Conservation (phyloP, 2,888 invertebrate genomes). For the Adela reaumurella region DNA sequence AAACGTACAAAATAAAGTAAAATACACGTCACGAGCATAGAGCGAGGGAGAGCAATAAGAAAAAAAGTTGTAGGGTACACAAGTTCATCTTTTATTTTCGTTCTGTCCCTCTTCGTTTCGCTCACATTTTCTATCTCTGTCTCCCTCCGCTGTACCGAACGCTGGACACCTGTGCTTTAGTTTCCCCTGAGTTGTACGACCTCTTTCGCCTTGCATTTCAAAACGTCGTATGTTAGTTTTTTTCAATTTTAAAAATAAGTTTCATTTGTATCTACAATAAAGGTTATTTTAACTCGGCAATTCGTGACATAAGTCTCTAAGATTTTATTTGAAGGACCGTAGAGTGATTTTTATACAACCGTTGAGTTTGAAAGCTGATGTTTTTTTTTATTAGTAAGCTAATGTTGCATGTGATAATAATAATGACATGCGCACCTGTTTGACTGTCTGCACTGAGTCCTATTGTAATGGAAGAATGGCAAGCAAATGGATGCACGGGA, state of each 20-base stretch:
- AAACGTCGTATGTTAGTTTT: constrained; percentile 34
- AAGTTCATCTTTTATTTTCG: constrained; percentile 58
- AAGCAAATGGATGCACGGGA: neutral
- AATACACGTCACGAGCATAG: constrained; percentile 55
- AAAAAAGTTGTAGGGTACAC: constrained; percentile 40
- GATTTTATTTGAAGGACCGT: too few species aligned
- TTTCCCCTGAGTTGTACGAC: constrained; percentile 57
- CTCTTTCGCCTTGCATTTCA: constrained; percentile 28
- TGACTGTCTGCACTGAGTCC: constrained; percentile 26
- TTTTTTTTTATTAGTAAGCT: constrained; percentile 40
- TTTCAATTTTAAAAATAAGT: too few species aligned
- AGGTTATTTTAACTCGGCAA: too few species aligned
- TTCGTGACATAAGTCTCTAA: too few species aligned
- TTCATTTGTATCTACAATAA: too few species aligned
- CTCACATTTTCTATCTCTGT: constrained; percentile 19
- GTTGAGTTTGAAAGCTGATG: constrained; percentile 4
- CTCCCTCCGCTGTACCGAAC: constrained; percentile 39
- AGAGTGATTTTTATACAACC: neutral
- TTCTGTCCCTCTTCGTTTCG: constrained; percentile 34
- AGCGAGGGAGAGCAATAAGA: constrained; percentile 50
- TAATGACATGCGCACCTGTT: constrained; percentile 49
- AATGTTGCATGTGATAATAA: constrained; percentile 48
- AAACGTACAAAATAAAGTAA: constrained; percentile 40
- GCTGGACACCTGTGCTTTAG: constrained; percentile 58
- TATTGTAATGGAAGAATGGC: constrained; percentile 23